phyloP scores from a whole-genome alignment of 2,797 vertebrate genomes.

The Pantherophis vulpinus region DNA sequence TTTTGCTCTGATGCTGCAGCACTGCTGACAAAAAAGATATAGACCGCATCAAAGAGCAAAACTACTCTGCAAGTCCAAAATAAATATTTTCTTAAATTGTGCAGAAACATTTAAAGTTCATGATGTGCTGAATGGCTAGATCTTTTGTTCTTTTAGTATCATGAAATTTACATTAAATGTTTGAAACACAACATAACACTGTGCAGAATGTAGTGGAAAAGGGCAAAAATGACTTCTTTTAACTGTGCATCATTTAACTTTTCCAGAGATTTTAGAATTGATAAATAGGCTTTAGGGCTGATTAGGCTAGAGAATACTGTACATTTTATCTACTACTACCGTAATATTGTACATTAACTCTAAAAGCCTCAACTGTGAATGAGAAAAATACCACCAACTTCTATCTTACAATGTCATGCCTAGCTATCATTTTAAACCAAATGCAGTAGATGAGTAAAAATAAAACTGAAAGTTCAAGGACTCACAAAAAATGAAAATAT shows the following conservation, averaged over 20 bases:
- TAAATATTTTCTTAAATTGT: neutral
- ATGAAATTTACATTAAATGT: neutral
- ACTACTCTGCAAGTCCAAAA: neutral
- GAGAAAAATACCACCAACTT: neutral
- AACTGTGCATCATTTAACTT: neutral
- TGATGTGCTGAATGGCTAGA: neutral
- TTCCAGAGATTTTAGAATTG: neutral
- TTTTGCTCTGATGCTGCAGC: neutral
- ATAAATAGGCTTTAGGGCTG: neutral
- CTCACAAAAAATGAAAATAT: neutral
- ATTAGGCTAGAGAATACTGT: neutral
- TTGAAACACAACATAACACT: neutral
- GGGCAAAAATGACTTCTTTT: too few relatives aligned
- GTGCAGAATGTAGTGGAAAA: neutral
- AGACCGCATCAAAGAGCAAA: neutral
- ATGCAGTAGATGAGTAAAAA: neutral
- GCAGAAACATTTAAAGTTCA: neutral
- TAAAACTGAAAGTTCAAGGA: constrained; percentile 1
- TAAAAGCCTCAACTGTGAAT: neutral
- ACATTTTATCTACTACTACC: neutral
- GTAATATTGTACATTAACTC: too few relatives aligned
- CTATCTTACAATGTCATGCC: neutral
- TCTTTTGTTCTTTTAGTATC: neutral
- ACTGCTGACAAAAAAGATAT: neutral
- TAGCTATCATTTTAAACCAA: neutral